Percentiles rank a stretch among this genome's conserved stretches.
Evolutionary conservation across 2,888 invertebrate species (phyloP).

Genomic region (Amiota communis): DNA sequence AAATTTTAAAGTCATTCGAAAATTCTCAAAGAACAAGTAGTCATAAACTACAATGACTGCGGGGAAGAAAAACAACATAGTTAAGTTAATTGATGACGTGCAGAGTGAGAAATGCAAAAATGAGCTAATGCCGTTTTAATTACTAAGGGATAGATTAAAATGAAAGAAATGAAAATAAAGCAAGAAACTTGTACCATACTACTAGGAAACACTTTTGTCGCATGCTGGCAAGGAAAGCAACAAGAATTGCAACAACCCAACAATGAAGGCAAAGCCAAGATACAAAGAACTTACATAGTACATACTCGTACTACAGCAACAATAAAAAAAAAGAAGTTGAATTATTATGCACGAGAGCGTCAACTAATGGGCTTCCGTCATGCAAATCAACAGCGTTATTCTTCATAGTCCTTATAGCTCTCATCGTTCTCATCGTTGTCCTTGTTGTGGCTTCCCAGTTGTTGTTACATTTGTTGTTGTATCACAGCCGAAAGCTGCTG

Average conservation of each 20-base stretch:
- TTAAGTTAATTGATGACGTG: conserved; percentile 17
- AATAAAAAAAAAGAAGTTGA: neutral
- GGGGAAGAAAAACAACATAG: neutral
- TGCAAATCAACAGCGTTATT: conserved; percentile 45
- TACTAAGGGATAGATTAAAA: neutral
- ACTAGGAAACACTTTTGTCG: neutral
- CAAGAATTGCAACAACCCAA: conserved; percentile 1
- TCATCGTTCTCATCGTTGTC: neutral
- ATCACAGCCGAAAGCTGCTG: neutral
- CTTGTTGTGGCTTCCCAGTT: neutral
- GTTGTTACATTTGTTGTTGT: neutral
- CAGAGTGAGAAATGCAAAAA: conserved; percentile 8
- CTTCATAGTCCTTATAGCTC: neutral
- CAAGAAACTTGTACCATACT: neutral
- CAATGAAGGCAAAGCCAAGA: neutral
- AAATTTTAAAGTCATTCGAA: too few species aligned
- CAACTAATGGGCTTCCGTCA: conserved; percentile 58
- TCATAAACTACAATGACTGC: neutral
- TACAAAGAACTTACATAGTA: neutral
- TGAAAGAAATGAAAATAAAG: conserved; percentile 5
- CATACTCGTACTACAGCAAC: neutral
- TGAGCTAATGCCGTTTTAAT: conserved; percentile 28
- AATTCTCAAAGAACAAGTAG: neutral
- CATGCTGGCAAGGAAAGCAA: conserved; percentile 6
- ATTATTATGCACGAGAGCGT: conserved; percentile 28